These are phyloP conservation scores for Xanthostigma xanthostigma DNA, from an alignment of 2,888 invertebrate species.

Conservation along the genomic window DNA sequence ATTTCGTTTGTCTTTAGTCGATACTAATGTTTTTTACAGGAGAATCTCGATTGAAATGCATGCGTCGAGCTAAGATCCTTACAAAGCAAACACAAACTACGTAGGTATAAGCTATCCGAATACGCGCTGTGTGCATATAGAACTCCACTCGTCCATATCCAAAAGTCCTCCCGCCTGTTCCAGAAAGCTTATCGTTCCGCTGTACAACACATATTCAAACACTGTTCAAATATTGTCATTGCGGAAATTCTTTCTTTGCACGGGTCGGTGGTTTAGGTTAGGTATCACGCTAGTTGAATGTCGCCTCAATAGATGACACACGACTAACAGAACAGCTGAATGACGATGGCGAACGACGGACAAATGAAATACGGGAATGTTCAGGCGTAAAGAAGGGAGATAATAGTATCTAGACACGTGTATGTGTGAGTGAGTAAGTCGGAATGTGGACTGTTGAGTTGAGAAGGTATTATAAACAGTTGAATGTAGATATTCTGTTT, in stretches of 20 bases:
- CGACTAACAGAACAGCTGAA: background rate
- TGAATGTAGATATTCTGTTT: too few relatives aligned
- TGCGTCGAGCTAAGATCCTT: too few relatives aligned
- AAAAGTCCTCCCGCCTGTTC: background rate
- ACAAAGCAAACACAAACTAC: too few relatives aligned
- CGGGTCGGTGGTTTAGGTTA: background rate
- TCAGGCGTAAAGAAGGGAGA: slow-evolving; percentile 5
- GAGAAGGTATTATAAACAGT: too few relatives aligned
- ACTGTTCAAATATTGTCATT: slow-evolving; percentile 14
- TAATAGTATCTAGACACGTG: slow-evolving; percentile 3
- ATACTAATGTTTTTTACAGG: too few relatives aligned
- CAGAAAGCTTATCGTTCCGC: too few relatives aligned
- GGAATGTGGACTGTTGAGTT: too few relatives aligned
- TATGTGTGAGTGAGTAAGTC: too few relatives aligned
- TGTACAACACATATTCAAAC: slow-evolving; percentile 6
- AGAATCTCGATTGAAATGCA: too few relatives aligned
- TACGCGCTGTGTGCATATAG: background rate
- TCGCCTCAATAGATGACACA: background rate
- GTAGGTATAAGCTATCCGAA: background rate
- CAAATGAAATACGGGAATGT: background rate
- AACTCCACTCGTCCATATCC: background rate
- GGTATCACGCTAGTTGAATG: background rate
- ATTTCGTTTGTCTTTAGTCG: too few relatives aligned
- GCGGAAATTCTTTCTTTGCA: slow-evolving; percentile 1
- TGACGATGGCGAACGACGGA: background rate